Base-by-base conservation (phyloP, 2,113 vertebrate genomes). In the Nansenia antarctica region DNA sequence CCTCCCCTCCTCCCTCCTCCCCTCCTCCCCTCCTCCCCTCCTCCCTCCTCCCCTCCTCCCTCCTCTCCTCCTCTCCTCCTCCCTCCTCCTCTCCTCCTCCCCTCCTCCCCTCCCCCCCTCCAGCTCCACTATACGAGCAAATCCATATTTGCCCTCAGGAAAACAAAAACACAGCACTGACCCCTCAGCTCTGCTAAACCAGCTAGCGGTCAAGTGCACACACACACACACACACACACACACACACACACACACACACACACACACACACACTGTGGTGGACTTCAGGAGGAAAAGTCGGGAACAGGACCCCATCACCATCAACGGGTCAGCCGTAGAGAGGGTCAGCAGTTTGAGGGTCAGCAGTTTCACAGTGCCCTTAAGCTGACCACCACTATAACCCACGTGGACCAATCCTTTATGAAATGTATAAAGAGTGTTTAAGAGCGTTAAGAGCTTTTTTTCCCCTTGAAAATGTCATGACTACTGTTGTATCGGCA, bases 81-180 rank as follows among this genome's bases (percentile, higher is more conserved):
- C 35, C 11, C 9, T 53, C 9, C 2, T 26, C 12, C 9, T 55
- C 53, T 2, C 49, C n/a, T 24, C 49, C 18, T 30, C 53, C 9
- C 49, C 49, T 24, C 22, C 35, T 37, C 35, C 35, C 45, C 4
- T 15, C 20, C 18, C 20, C 42, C 42, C 9, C 9, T 32, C 27
- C 68, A 29, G 18, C 22, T 80, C 64, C 82, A 80, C 74, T 73
- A 66, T 78, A 68, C 68, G 26, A 80, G 79, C 70, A 86, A 87
- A 87, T 86, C 85, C 86, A 82, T 86, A 88, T 87, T 84, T 89
- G 76, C 78, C 76, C 75, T 81, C 79, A 80, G n/a, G n/a, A n/a
- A n/a, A n/a, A n/a, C n/a, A n/a, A n/a, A 84, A 88, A 82, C 85
- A 74, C 74, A 49, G 42, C 0, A 27, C 70, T 86, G 85, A 89